These are phyloP conservation scores for Neopelma chrysocephalum DNA, from an alignment of 2,797 vertebrate genomes.

Conservation along the genomic window DNA sequence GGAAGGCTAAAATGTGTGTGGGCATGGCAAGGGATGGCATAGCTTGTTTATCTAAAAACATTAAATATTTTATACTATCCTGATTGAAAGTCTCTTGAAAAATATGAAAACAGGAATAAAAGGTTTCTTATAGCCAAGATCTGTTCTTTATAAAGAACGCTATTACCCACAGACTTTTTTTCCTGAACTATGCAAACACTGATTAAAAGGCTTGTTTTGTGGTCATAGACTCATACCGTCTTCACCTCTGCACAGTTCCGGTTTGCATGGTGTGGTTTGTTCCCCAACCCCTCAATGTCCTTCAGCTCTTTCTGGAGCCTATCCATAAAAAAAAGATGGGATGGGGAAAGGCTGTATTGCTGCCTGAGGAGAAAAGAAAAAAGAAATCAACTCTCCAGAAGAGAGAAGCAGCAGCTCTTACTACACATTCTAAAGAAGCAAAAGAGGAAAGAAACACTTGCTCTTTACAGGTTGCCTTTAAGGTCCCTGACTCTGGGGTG, in stretches of 20 bases:
- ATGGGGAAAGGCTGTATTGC: neutral
- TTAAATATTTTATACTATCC: neutral
- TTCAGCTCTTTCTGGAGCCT: neutral
- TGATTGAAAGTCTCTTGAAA: neutral
- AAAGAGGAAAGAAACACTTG: conserved; percentile 45
- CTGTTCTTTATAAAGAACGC: neutral
- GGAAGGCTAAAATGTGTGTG: neutral
- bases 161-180: neutral
- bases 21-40: neutral
- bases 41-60: neutral
- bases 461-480: conserved; percentile 69
- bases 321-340: neutral
- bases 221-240: neutral
- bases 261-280: neutral
- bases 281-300: neutral
- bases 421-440: conserved; percentile 33
- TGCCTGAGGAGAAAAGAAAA: neutral
- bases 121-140: neutral
- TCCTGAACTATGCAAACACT: neutral
- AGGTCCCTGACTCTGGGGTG: conserved; percentile 67
- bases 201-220: neutral
- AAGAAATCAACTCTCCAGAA: neutral
- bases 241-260: neutral
- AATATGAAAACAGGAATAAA: neutral
- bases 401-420: neutral